Evolutionary conservation across 1,140 invertebrate genomes (phyloP), one percentile per base, ranked within the genome.

Genomic region (Rhynchophorus ferrugineus): DNA sequence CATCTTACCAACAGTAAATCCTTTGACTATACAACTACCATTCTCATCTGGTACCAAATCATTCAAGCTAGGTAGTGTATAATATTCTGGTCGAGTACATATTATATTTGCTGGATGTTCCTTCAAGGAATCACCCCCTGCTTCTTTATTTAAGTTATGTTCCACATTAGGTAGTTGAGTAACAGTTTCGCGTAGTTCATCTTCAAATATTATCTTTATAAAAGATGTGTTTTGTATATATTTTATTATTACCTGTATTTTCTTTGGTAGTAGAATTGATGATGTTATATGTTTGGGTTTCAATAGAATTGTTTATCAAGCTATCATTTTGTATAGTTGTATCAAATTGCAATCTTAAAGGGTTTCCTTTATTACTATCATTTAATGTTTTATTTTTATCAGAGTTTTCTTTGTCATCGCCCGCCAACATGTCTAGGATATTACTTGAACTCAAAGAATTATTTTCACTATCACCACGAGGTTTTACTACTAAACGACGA

Each of bases 21-120:
- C 83, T n/a, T 90, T 83, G 8, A 97, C 85, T 21, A 90, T 71
- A 68, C 92, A 96, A 17, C 76, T 76, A 1, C 87, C 85, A 66
- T 88, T 78, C 69, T 88, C 76, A 8, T 82, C 71, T 22, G 84
- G 69, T 55, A 74, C 59, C 24, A 96, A 74, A 49, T 92, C 87
- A 44, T 89, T 81, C 49, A 93, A 57, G 8, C 80, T 72, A 0
- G 93, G 93, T 37, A 89, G 80, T 0, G 87, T 93, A 69, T 91
- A 95, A 70, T 95, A 95, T 7, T 78, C 83, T 19, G 73, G 66
- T 24, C 79, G 54, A n/a, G 62, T 68, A 19, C 63, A 57, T 35
- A 61, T 59, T 3, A 70, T 59, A 2, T 63, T 63, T 6, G 52
- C 44, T 6, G 58, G 54, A 42, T 53, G 53, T 9, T 34, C 34